Evolutionary conservation across 2,113 vertebrate genomes (phyloP).

Genomic region (Condylura cristata): DNA sequence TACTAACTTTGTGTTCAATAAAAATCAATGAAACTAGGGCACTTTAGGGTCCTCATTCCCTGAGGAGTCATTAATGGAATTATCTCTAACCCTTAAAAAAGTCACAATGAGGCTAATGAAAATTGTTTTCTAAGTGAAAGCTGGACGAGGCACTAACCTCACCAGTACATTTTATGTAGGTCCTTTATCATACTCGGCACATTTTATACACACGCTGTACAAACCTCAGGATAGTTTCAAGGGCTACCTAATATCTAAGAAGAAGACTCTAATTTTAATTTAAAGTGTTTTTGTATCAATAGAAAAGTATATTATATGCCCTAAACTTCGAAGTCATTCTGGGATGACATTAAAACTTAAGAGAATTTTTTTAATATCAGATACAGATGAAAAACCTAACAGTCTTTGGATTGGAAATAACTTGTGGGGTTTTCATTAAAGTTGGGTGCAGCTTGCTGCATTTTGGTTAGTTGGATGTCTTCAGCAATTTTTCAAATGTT

Average conservation of each 20-base stretch:
- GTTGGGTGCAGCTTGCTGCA: conserved; percentile 79
- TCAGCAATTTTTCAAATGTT: conserved; percentile 83
- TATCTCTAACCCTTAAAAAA: conserved; percentile 49
- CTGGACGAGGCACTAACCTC: conserved; percentile 43
- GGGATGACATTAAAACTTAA: conserved; percentile 74
- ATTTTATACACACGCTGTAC: conserved; percentile 42
- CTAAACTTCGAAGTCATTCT: conserved; percentile 70
- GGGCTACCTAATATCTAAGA: conserved; percentile 54
- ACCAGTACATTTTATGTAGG: conserved; percentile 64
- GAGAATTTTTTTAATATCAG: conserved; percentile 69
- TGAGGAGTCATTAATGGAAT: conserved; percentile 58
- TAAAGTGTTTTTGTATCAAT: conserved; percentile 72
- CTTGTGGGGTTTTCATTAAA: conserved; percentile 77
- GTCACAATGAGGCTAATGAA: conserved; percentile 56
- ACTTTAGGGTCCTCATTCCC: conserved; percentile 66
- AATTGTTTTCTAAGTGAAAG: conserved; percentile 54
- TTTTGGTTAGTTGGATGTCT: conserved; percentile 82
- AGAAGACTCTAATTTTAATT: conserved; percentile 65
- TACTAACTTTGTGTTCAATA: conserved; percentile 75
- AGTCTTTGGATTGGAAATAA: conserved; percentile 79
- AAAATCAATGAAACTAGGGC: conserved; percentile 59
- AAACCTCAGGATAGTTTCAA: conserved; percentile 46
- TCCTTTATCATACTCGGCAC: conserved; percentile 25
- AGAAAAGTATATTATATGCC: conserved; percentile 72
- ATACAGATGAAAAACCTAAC: conserved; percentile 80